phyloP scores from a whole-genome alignment of 1,140 invertebrate genomes.

The Drosophila busckii region DNA sequence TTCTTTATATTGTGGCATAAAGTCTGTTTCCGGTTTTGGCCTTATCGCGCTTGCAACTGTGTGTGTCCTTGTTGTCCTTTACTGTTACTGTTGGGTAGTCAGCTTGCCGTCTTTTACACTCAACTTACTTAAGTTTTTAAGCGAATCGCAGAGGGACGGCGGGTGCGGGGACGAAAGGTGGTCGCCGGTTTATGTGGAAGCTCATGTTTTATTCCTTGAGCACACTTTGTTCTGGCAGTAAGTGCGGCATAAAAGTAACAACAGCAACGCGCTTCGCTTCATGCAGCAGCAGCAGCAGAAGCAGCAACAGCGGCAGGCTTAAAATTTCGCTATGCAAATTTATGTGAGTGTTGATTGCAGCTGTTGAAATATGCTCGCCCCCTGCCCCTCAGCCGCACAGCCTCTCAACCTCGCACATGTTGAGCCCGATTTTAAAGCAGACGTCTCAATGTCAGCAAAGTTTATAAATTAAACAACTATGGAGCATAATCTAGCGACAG shows the following conservation, averaged over 20 bases:
- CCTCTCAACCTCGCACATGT: constrained; percentile 7
- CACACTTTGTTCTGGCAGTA: constrained; percentile 54
- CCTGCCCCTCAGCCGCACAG: too few relatives aligned
- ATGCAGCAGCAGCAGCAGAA: neutral
- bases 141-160: constrained; percentile 1
- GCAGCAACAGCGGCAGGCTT: constrained; percentile 43
- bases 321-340: constrained; percentile 69
- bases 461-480: constrained; percentile 20
- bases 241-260: constrained; percentile 52
- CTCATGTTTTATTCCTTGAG: constrained; percentile 68
- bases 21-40: constrained; percentile 27
- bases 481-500: constrained; percentile 58
- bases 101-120: constrained; percentile 40
- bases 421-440: constrained; percentile 22
- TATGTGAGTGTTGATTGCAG: constrained; percentile 73
- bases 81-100: constrained; percentile 3
- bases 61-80: constrained; percentile 8
- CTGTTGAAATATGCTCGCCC: constrained; percentile 30
- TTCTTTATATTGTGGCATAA: constrained; percentile 22
- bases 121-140: constrained; percentile 46
- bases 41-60: neutral
- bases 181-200: constrained; percentile 11
- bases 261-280: too few relatives aligned
- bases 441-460: constrained; percentile 31
- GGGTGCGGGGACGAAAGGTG: neutral